Evolutionary conservation across 2,113 vertebrate genomes (phyloP), one percentile per base, ranked within the genome.

Genomic region (Narcine bancroftii): DNA sequence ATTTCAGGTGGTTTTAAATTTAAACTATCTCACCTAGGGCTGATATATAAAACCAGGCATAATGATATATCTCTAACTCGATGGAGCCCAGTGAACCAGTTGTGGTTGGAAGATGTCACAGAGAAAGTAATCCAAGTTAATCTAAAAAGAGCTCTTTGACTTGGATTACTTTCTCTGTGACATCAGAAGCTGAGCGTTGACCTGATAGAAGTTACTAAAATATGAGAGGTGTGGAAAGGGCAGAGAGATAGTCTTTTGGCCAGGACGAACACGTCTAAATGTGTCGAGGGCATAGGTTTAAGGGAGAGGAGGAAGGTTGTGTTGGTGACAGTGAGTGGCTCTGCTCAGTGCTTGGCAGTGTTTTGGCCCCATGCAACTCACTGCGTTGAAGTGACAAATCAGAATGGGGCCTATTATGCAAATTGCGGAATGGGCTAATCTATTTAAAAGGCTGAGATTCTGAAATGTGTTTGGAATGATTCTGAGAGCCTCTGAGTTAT

Each of bases 401-500:
- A 69, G 89, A 69, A 47, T 47, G 89, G 89, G 65, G 47, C 11
- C 39, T 6, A 13, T 33, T 69, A 47, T 91, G 39, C 81, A 60
- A 36, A 87, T 60, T 21, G 17, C 36, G 17, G 81, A 53, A 36
- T 50, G 81, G 53, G 33, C 81, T 60, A 63, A 36, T n/a, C 13
- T 91, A 69, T 71, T 91, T 91, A 91, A 91, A 69, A 91, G 89
- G 65, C 65, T 91, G 89, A 69, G 42, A 6, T 69, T 17, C 89
- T 91, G 89, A 91, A 91, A 91, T 65, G 71, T 47, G 4, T 71
- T 91, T 65, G 71, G 89, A 91, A 65, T 69, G 65, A 71, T 33
- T 91, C 89, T 91, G 89, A 91, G 47, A 91, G 89, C 65, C 39
- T 33, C 36, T 91, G 89, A 91, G 89, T 91, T 63, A 91, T 39